Percentiles rank a stretch among this genome's conserved stretches.
These are phyloP conservation scores for Hesperophylax magnus DNA, from an alignment of 1,140 invertebrate species.

Conservation along the genomic window DNA sequence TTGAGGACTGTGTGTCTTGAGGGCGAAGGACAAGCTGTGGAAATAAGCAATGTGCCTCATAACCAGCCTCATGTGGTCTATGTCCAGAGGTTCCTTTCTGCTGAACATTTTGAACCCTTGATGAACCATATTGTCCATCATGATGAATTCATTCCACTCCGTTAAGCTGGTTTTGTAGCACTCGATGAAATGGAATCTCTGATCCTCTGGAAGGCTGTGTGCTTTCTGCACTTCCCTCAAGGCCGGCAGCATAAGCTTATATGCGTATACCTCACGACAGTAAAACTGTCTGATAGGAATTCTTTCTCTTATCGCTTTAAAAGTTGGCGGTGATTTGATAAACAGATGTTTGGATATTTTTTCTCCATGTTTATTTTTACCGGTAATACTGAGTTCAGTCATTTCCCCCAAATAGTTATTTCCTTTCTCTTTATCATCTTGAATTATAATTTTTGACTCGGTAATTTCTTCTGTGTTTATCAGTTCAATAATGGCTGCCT, in stretches of 20 bases:
- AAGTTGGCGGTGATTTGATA: constrained; percentile 7
- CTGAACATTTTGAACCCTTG: constrained; percentile 23
- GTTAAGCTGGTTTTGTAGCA: neutral
- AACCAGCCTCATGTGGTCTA: constrained; percentile 34
- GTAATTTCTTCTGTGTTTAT: constrained; percentile 22
- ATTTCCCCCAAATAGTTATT: constrained; percentile 36
- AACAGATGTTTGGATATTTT: neutral
- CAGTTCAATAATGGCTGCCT: neutral
- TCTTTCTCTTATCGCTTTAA: neutral
- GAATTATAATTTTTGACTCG: constrained; percentile 4
- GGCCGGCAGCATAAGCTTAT: neutral
- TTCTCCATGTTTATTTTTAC: constrained; percentile 13
- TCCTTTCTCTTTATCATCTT: neutral
- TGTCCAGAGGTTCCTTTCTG: constrained; percentile 23
- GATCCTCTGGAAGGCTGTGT: neutral
- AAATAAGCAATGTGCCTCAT: constrained; percentile 24
- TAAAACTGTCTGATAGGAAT: constrained; percentile 21
- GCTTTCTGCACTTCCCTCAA: constrained; percentile 1
- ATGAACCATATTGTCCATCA: constrained; percentile 25
- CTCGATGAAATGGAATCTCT: constrained; percentile 24
- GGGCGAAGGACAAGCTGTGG: constrained; percentile 37
- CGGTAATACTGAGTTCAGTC: neutral
- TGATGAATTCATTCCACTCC: constrained; percentile 4
- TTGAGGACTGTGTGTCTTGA: constrained; percentile 26
- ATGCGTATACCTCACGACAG: neutral